Evolutionary conservation across 2,113 vertebrate genomes (phyloP).

Genomic region (Paedocypris sp.): DNA sequence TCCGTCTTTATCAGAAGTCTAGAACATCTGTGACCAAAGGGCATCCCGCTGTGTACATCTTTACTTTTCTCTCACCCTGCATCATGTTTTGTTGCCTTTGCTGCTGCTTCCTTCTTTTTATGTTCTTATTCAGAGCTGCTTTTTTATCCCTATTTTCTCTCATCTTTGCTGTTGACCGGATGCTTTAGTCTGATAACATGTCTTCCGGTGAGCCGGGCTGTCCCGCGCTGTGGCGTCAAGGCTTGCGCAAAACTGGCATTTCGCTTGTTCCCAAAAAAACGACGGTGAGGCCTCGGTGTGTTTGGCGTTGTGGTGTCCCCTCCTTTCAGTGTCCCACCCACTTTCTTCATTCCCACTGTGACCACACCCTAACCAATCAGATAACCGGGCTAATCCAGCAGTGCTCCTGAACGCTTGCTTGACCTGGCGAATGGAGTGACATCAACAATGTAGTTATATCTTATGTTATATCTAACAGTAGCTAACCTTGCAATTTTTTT

Average conservation of each 20-base stretch:
- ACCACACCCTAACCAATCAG: conserved; percentile 14
- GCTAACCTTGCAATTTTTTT: too few relatives aligned
- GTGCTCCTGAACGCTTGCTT: too few relatives aligned
- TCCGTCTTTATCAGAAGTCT: too few relatives aligned
- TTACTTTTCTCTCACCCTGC: conserved; percentile 17
- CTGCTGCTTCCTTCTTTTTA: conserved; percentile 40
- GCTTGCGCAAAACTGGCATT: conserved; percentile 99
- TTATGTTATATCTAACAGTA: too few relatives aligned
- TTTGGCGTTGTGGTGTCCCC: conserved; percentile 45
- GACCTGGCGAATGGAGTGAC: too few relatives aligned
- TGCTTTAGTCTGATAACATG: conserved; percentile 94
- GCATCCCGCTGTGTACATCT: background rate
- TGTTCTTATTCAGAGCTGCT: conserved; percentile 9
- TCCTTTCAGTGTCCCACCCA: conserved; percentile 21
- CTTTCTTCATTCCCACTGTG: background rate
- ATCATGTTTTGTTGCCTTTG: conserved; percentile 46
- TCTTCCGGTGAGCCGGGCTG: conserved; percentile 82
- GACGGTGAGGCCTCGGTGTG: conserved; percentile 88
- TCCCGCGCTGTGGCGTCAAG: conserved; percentile 97
- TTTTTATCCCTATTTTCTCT: conserved; percentile 42
- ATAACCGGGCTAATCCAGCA: conserved; percentile 11
- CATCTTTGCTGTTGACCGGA: conserved; percentile 72
- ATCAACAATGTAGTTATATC: too few relatives aligned
- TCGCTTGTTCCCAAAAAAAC: conserved; percentile 91
- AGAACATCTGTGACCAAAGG: background rate